Conservation (phyloP, 2,113 vertebrate genomes). For the Anoura caudifer region DNA sequence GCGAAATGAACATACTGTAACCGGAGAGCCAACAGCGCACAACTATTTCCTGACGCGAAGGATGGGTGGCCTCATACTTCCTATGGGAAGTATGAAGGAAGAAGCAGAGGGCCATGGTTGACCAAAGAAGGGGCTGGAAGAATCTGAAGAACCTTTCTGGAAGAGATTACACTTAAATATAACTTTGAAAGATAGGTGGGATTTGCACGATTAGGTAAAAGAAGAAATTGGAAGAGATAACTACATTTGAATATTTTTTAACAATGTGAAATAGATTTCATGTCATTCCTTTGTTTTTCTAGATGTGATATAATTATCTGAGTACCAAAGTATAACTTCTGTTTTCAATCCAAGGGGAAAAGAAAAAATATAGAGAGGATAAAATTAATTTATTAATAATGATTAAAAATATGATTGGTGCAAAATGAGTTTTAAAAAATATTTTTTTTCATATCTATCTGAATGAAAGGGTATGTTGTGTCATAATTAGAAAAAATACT, state of each 20-base stretch:
- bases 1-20: not conserved
- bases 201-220: not conserved
- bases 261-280: not conserved
- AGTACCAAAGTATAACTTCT: not conserved
- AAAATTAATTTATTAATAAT: not conserved
- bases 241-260: conserved; percentile 10
- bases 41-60: not conserved
- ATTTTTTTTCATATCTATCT: not conserved
- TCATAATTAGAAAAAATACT: not conserved
- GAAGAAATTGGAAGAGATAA: not conserved
- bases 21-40: not conserved
- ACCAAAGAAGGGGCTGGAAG: not conserved
- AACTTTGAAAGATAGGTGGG: not conserved
- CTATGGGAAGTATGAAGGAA: too few species aligned
- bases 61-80: not conserved
- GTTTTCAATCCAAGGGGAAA: not conserved
- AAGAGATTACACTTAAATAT: not conserved
- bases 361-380: not conserved
- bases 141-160: not conserved
- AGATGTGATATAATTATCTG: not conserved
- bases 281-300: not conserved
- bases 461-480: not conserved
- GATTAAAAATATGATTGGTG: not conserved
- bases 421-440: not conserved
- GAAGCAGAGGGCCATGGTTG: not conserved